These are phyloP conservation scores for Tachypleus tridentatus DNA, from an alignment of 1,140 invertebrate species.

Conservation along the genomic window DNA sequence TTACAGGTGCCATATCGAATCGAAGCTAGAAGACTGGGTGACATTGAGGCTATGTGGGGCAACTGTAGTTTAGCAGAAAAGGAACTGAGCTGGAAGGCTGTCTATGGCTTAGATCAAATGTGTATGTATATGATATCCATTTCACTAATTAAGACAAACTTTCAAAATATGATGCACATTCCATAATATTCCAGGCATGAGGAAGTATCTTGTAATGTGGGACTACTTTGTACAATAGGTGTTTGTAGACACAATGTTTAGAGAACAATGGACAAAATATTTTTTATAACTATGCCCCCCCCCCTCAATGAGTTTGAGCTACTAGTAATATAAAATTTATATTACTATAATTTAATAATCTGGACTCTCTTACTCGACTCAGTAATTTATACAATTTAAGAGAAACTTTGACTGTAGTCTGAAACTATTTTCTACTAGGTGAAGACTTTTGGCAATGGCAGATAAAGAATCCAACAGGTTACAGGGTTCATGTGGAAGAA, in stretches of 20 bases:
- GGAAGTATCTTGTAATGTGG: background rate
- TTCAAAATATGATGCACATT: no score
- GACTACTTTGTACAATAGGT: background rate
- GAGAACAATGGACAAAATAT: no score
- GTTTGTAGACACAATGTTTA: background rate
- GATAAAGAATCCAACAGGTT: conserved; percentile 69
- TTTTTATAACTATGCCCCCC: no score
- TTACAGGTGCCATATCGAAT: conserved; percentile 43
- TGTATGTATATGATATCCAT: conserved; percentile 50
- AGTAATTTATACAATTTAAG: no score
- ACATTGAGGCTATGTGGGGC: conserved; percentile 71
- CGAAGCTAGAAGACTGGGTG: conserved; percentile 56
- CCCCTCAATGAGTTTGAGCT: no score
- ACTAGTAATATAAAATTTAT: no score
- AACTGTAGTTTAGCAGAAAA: conserved; percentile 58
- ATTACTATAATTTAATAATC: no score
- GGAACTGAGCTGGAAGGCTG: conserved; percentile 63
- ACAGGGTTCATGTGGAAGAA: conserved; percentile 27
- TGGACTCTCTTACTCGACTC: no score
- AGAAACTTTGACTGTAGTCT: no score
- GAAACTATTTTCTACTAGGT: conserved; percentile 41
- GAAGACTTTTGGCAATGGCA: conserved; percentile 82
- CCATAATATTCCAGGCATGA: no score
- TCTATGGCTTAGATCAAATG: conserved; percentile 60
- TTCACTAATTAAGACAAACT: background rate